Base-by-base conservation (phyloP, 2,113 vertebrate genomes). In the Sterrhoptilus dennistouni region DNA sequence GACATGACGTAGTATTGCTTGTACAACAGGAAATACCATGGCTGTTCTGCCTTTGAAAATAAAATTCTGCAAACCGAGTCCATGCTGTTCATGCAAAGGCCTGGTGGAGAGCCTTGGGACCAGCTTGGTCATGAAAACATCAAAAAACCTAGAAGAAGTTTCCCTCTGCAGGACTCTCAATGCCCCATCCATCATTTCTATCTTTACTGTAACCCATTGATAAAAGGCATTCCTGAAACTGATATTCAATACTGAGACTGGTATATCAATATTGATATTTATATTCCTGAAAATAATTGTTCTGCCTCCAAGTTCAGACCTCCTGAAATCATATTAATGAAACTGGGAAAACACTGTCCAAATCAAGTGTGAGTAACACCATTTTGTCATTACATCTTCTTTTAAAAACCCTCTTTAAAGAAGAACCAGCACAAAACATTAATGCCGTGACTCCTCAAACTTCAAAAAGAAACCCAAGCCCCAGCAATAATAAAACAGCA, bases 71-170 rank as follows among this genome's bases (percentile, higher is more conserved):
- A 78, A 64, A 70, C 12, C 0, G 5, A 78, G 25, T 18, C 28
- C 31, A 15, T 0, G 0, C 5, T 80, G 21, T 20, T 77, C 16
- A 69, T 17, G 40, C 66, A 40, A 33, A 72, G 24, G 19, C 47
- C 17, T 47, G 38, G 66, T 9, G 10, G 5, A 4, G 2, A 27
- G 11, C 28, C 63, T 65, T 42, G 31, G 50, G 44, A 57, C 17
- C 4, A 8, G 31, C 8, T 36, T 27, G 57, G 28, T 29, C n/a
- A 56, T 53, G 60, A 52, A 72, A 83, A 85, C 1, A 1, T 8
- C 1, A 31, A 59, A 93, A 49, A 70, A 40, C 9, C 23, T 35
- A 64, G n/a, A 65, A 57, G 14, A 60, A 5, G 8, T n/a, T 94
- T 72, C 56, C 23, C 35, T 76, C 42, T 70, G 29, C 24, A 25